Percentiles rank a stretch among this genome's conserved stretches.
phyloP scores from a whole-genome alignment of 2,797 vertebrate genomes.

The Neoniphon sammara region DNA sequence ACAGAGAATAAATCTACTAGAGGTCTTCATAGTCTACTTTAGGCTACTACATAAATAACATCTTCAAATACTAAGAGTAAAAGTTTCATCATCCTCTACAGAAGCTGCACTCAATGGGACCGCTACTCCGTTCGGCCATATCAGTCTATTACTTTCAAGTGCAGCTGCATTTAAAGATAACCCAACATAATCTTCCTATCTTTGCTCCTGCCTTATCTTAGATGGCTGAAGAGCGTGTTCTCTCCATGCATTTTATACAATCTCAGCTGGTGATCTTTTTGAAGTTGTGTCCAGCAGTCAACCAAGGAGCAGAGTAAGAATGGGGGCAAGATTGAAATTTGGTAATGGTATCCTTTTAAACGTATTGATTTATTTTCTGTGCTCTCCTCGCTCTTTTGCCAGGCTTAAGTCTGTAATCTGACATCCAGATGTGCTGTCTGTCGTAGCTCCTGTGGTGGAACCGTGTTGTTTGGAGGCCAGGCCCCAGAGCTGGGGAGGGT shows the following conservation, averaged over 20 bases:
- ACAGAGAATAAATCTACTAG: too few species aligned
- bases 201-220: slow-evolving; percentile 63
- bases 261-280: slow-evolving; percentile 67
- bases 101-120: background rate
- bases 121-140: slow-evolving; percentile 8
- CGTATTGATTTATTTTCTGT: slow-evolving; percentile 65
- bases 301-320: slow-evolving; percentile 20
- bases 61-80: background rate
- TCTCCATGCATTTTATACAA: slow-evolving; percentile 62
- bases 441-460: slow-evolving; percentile 58
- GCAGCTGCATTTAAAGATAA: slow-evolving; percentile 66
- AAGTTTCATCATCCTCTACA: slow-evolving; percentile 3
- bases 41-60: too few species aligned
- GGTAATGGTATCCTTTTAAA: slow-evolving; percentile 61
- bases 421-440: slow-evolving; percentile 75
- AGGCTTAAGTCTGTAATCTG: slow-evolving; percentile 70
- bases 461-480: slow-evolving; percentile 54
- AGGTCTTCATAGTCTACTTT: too few species aligned
- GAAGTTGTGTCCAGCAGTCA: slow-evolving; percentile 68
- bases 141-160: slow-evolving; percentile 60
- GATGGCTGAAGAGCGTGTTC: slow-evolving; percentile 44
- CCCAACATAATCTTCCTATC: slow-evolving; percentile 60
- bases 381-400: slow-evolving; percentile 60
- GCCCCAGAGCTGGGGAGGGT: slow-evolving; percentile 53
- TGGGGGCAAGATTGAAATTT: slow-evolving; percentile 42